These are phyloP conservation scores for Dendrocincla fuliginosa DNA, from an alignment of 2,797 vertebrate genomes.

Conservation along the genomic window DNA sequence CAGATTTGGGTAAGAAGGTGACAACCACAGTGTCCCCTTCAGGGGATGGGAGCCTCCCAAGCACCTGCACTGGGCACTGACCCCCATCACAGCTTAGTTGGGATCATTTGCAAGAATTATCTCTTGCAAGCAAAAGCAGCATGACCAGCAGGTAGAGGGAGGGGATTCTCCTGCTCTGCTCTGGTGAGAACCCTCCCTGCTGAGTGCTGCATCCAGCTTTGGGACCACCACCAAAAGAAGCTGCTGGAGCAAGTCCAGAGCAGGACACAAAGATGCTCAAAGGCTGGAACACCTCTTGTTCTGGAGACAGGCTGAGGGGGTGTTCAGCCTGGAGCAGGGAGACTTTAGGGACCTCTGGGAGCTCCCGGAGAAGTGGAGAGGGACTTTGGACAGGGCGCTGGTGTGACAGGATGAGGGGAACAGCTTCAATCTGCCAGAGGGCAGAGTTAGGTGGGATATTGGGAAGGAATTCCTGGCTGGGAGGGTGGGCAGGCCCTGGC, in stretches of 20 bases:
- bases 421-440: not conserved
- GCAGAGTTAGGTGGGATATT: accelerated
- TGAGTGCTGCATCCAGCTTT: not conserved
- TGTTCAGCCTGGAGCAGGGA: not conserved
- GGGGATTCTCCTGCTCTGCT: not conserved
- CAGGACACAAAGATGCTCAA: not conserved
- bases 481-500: not conserved
- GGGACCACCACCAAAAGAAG: not conserved
- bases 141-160: not conserved
- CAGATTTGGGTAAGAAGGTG: not conserved
- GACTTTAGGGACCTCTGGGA: not conserved
- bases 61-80: not conserved
- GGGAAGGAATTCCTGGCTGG: accelerated
- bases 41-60: not conserved
- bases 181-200: not conserved
- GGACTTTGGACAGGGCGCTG: not conserved
- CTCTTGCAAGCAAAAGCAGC: not conserved
- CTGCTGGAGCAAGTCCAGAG: not conserved
- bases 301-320: not conserved
- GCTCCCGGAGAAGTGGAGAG: not conserved
- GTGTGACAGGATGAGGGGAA: not conserved
- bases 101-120: not conserved
- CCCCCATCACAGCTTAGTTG: not conserved
- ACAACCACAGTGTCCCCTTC: not conserved
- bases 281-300: not conserved